Conservation (phyloP, 2,797 vertebrate genomes). For the Macroramphosus scolopax region DNA sequence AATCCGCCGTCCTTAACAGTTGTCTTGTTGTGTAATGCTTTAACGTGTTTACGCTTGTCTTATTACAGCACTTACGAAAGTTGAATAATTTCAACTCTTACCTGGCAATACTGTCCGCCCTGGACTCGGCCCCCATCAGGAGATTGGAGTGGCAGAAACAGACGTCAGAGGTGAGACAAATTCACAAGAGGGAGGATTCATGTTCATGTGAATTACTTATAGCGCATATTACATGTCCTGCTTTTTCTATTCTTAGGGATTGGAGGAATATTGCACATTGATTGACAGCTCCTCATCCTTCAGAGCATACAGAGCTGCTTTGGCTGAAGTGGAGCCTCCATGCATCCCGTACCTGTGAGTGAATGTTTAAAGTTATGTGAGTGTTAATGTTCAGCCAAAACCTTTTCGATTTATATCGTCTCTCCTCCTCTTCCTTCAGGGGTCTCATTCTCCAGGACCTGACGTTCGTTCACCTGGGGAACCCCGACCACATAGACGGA, state of each 20-base stretch:
- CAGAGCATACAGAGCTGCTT: slow-evolving; percentile 93
- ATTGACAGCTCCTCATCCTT: slow-evolving; percentile 99
- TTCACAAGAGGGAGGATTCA: not conserved
- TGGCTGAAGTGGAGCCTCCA: slow-evolving; percentile 94
- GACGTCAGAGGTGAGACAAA: slow-evolving; percentile 92
- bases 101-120: slow-evolving; percentile 94
- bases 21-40: not conserved
- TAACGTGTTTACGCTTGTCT: slow-evolving; percentile 3
- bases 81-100: slow-evolving; percentile 99
- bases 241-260: slow-evolving; percentile 75
- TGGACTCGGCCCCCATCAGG: slow-evolving; percentile 97
- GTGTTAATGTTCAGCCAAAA: not conserved
- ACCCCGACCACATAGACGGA: slow-evolving; percentile 93
- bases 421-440: slow-evolving; percentile 63
- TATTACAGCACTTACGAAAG: slow-evolving; percentile 92
- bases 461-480: slow-evolving; percentile 97
- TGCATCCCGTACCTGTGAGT: slow-evolving; percentile 98
- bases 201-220: too few species aligned
- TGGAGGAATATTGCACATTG: slow-evolving; percentile 97
- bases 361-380: not conserved
- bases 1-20: not conserved
- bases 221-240: too few species aligned
- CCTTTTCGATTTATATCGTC: not conserved
- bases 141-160: slow-evolving; percentile 99
- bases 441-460: slow-evolving; percentile 97